Evolutionary conservation across 2,797 vertebrate species (phyloP).

Genomic region (Muscicapa comitata): DNA sequence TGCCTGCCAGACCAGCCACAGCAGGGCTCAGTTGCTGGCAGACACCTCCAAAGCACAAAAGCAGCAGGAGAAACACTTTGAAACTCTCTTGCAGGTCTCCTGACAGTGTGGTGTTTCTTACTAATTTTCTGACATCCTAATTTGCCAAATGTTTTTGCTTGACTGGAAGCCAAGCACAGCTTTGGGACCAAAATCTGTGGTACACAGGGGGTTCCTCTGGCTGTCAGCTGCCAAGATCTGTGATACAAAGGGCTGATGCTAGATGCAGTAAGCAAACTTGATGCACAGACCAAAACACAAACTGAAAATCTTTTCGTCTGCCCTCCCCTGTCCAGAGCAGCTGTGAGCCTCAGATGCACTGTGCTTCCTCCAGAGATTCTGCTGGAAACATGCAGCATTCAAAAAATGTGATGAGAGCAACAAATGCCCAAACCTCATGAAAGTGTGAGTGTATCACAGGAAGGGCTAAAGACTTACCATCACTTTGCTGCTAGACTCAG

Average conservation of each 20-base stretch:
- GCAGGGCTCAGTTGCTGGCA: not conserved
- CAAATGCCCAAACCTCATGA: not conserved
- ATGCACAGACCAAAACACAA: not conserved
- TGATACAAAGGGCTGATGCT: not conserved
- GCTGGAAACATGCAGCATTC: not conserved
- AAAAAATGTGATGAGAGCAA: rapidly evolving
- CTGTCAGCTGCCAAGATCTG: not conserved
- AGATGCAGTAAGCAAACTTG: rapidly evolving
- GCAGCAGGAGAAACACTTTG: not conserved
- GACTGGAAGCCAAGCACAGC: not conserved
- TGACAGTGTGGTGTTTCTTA: not conserved
- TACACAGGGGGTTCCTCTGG: not conserved
- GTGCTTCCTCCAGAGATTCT: not conserved
- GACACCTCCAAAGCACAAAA: not conserved
- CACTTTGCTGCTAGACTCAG: not conserved
- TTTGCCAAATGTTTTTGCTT: not conserved
- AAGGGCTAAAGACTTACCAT: not conserved
- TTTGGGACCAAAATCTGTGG: not conserved
- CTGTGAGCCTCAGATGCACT: not conserved
- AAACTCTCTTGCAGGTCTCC: not conserved
- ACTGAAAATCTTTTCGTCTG: not conserved
- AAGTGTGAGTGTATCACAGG: not conserved
- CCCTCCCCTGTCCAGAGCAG: not conserved
- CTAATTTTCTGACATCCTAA: not conserved
- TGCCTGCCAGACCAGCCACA: not conserved